phyloP scores from a whole-genome alignment of 2,888 invertebrate genomes.

The Tinea pellionella region DNA sequence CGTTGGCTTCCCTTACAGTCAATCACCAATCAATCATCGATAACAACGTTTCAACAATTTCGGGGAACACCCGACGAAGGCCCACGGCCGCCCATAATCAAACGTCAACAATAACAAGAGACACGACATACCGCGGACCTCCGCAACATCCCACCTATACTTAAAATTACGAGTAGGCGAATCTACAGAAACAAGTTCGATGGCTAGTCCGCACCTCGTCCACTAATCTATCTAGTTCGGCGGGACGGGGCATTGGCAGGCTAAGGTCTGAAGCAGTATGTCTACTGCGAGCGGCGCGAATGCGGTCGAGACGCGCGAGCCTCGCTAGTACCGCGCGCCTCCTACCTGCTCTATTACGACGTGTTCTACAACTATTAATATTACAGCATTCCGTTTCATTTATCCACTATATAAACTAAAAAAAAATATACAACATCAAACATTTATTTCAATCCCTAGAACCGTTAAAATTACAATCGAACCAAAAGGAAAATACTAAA shows the following conservation, averaged over 20 bases:
- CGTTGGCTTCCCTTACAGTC: conserved; percentile 14
- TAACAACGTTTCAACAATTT: conserved; percentile 8
- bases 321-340: not conserved
- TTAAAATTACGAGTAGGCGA: conserved; percentile 10
- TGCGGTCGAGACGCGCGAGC: not conserved
- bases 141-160: not conserved
- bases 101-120: not conserved
- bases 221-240: not conserved
- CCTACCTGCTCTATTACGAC: not conserved
- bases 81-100: not conserved
- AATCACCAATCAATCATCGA: conserved; percentile 8
- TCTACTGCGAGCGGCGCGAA: not conserved
- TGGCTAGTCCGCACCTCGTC: conserved; percentile 8
- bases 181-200: conserved; percentile 8
- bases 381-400: conserved; percentile 3
- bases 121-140: not conserved
- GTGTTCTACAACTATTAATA: conserved; percentile 4
- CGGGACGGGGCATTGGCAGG: conserved; percentile 1
- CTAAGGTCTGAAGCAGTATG: not conserved
- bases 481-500: conserved; percentile 49
- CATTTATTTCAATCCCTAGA: conserved; percentile 68
- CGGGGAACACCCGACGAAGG: not conserved
- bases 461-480: conserved; percentile 60
- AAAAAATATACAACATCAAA: conserved; percentile 56
- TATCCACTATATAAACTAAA: conserved; percentile 35